Conservation (phyloP, 2,888 invertebrate species). For the Drosophila kokeensis region DNA sequence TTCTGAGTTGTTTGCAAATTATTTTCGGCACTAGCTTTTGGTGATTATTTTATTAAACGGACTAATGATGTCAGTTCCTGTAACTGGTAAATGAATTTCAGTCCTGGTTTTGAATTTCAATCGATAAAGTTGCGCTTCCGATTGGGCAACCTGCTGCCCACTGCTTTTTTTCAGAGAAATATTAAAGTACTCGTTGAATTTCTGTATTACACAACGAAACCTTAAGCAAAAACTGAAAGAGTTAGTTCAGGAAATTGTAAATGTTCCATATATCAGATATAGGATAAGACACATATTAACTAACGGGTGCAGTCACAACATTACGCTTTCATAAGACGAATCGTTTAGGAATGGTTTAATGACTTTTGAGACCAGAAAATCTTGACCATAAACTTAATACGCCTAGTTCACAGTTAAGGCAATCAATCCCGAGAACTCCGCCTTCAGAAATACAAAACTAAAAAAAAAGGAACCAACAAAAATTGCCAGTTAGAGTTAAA, state of each 20-base stretch:
- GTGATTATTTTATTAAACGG: not conserved
- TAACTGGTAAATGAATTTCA: not conserved
- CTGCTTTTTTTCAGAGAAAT: not conserved
- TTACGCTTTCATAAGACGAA: not conserved
- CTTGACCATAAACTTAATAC: conserved; percentile 18
- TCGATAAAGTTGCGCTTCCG: not conserved
- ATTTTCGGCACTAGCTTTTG: not conserved
- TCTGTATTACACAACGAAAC: fast-evolving
- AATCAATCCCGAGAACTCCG: conserved; percentile 6
- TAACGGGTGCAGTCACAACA: not conserved
- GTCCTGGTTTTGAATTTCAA: not conserved
- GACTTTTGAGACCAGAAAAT: conserved; percentile 1
- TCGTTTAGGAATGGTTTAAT: not conserved
- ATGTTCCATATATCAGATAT: not conserved
- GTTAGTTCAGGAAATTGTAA: not conserved
- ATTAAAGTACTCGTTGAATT: not conserved
- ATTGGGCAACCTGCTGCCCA: not conserved
- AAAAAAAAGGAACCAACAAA: conserved; percentile 4
- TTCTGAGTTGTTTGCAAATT: not conserved
- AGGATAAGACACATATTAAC: not conserved
- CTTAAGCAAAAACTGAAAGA: not conserved
- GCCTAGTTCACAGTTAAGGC: conserved; percentile 8
- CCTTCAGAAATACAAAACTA: not conserved
- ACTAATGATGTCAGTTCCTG: not conserved
- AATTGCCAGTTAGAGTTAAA: conserved; percentile 39